Conservation (phyloP, 2,888 invertebrate species). For the Drosophila villosipedis region DNA sequence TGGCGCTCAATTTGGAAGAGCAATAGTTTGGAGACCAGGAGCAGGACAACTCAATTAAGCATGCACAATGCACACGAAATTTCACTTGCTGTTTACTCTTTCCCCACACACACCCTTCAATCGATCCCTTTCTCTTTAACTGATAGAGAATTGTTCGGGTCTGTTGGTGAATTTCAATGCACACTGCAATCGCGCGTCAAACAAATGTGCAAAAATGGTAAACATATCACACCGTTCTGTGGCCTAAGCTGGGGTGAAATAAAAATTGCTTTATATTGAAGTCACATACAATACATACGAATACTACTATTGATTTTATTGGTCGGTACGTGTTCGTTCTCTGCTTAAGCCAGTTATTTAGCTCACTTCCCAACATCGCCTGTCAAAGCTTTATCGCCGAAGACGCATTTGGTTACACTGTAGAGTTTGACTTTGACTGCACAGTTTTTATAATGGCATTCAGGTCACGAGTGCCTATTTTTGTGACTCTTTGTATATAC, state of each 20-base stretch:
- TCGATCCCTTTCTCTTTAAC: not conserved
- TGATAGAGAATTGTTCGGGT: conserved; percentile 7
- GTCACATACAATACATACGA: conserved; percentile 63
- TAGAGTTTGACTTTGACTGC: not conserved
- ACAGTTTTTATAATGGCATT: not conserved
- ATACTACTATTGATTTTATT: conserved; percentile 69
- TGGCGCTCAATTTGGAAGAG: conserved; percentile 17
- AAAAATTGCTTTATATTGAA: conserved; percentile 68
- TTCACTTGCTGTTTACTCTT: conserved; percentile 46
- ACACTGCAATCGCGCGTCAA: conserved; percentile 54
- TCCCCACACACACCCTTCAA: not conserved
- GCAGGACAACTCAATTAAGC: conserved; percentile 74
- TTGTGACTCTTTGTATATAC: not conserved
- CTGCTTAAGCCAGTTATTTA: not conserved
- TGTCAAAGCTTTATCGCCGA: not conserved
- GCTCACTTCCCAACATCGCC: not conserved
- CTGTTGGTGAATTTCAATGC: conserved; percentile 61
- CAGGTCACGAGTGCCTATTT: not conserved
- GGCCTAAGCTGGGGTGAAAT: conserved; percentile 15
- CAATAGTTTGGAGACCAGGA: conserved; percentile 29
- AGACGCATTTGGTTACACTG: not conserved
- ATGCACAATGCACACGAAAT: conserved; percentile 79
- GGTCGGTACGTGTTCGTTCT: conserved; percentile 54
- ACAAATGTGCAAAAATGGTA: conserved; percentile 50
- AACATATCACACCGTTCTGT: conserved; percentile 51